Conservation (phyloP, 2,113 vertebrate genomes). For the Pyxicephalus adspersus region DNA sequence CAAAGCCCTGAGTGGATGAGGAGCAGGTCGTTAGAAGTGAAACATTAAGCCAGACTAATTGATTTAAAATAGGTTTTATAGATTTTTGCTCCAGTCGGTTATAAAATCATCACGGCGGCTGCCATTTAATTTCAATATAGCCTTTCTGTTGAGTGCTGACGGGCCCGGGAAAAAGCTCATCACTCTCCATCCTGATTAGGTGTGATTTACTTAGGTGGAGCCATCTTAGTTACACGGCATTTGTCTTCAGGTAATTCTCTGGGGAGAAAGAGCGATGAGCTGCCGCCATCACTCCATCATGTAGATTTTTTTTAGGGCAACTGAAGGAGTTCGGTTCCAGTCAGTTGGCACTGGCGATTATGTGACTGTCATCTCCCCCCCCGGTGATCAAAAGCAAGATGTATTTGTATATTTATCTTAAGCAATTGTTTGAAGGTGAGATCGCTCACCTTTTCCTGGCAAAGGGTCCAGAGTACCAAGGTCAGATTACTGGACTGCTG, state of each 20-base stretch:
- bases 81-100: slow-evolving; percentile 50
- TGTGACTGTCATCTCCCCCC: slow-evolving; percentile 62
- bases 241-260: slow-evolving; percentile 71
- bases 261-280: slow-evolving; percentile 68
- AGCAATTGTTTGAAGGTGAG: slow-evolving; percentile 66
- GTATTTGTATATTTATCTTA: slow-evolving; percentile 72
- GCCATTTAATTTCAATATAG: slow-evolving; percentile 66
- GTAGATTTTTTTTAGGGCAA: slow-evolving; percentile 71
- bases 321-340: slow-evolving; percentile 73
- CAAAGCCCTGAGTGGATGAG: slow-evolving; percentile 28
- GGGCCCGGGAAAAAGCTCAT: slow-evolving; percentile 65
- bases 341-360: slow-evolving; percentile 71
- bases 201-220: slow-evolving; percentile 76
- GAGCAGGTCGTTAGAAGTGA: slow-evolving; percentile 34
- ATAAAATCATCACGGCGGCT: slow-evolving; percentile 65
- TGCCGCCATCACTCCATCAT: slow-evolving; percentile 70
- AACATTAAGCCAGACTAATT: slow-evolving; percentile 53
- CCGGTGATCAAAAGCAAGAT: slow-evolving; percentile 64
- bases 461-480: no score
- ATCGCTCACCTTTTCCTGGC: slow-evolving; percentile 64
- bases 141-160: slow-evolving; percentile 65
- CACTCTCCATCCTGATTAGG: slow-evolving; percentile 71
- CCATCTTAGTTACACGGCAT: slow-evolving; percentile 78
- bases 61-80: slow-evolving; percentile 55
- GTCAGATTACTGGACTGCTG: no score